A percentile compares a stretch with the other conserved stretches of the same genome.
Evolutionary conservation across 2,113 vertebrate genomes (phyloP).

Genomic region (Strix aluco): DNA sequence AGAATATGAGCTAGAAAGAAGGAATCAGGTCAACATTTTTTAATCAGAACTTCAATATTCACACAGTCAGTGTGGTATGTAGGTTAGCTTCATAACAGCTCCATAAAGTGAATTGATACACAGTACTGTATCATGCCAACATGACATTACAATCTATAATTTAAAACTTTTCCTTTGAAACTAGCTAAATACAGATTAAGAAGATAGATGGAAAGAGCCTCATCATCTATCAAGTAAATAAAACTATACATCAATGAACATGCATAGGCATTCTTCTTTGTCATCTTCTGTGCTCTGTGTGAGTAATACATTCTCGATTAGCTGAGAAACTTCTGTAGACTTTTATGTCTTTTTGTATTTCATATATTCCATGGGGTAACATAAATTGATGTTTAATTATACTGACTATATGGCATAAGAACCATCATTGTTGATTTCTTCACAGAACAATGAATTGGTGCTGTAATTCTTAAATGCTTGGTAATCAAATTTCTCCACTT

Average conservation of each 20-base stretch:
- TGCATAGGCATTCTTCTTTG: background rate
- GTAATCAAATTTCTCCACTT: background rate
- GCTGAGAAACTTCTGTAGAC: background rate
- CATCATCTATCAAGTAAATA: constrained; percentile 33
- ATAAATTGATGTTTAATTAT: background rate
- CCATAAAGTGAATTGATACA: constrained; percentile 39
- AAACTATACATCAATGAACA: constrained; percentile 23
- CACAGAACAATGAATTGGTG: background rate
- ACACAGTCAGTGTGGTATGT: constrained; percentile 10
- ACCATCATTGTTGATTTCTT: background rate
- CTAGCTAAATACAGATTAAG: constrained; percentile 47
- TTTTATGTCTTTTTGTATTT: background rate
- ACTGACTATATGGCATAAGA: background rate
- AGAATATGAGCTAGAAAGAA: constrained; percentile 21
- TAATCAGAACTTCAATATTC: constrained; percentile 56
- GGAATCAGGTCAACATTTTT: constrained; percentile 61
- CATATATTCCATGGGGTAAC: background rate
- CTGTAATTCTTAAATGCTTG: background rate
- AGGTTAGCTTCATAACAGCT: constrained; percentile 56
- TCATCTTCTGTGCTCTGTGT: background rate
- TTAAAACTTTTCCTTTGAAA: constrained; percentile 57
- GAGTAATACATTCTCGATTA: background rate
- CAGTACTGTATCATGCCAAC: background rate
- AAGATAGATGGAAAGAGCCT: constrained; percentile 19
- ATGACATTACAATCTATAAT: constrained; percentile 26